Conservation (phyloP, 2,797 vertebrate genomes). For the Columba guinea region DNA sequence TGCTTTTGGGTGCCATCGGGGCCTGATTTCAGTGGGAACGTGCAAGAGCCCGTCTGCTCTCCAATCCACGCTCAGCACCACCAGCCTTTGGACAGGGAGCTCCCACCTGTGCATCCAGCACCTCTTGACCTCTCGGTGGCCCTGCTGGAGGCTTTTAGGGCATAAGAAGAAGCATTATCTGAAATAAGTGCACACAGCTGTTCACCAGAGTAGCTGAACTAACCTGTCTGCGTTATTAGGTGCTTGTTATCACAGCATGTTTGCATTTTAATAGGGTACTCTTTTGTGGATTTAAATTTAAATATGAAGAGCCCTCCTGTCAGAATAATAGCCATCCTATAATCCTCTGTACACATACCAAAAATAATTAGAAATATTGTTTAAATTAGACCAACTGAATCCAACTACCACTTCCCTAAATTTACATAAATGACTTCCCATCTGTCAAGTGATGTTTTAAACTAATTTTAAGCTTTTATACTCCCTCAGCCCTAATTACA, state of each 20-base stretch:
- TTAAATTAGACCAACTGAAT: constrained; percentile 55
- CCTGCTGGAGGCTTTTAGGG: neutral
- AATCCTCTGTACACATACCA: constrained; percentile 21
- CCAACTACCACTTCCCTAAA: constrained; percentile 46
- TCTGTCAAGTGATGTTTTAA: constrained; percentile 56
- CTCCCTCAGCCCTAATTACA: constrained; percentile 21
- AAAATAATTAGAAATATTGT: constrained; percentile 31
- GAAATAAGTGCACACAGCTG: neutral
- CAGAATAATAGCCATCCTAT: constrained; percentile 14
- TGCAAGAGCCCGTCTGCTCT: neutral
- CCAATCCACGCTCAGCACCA: neutral
- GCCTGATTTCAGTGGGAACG: neutral
- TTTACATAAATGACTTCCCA: constrained; percentile 55
- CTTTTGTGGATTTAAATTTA: constrained; percentile 30
- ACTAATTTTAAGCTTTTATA: constrained; percentile 34
- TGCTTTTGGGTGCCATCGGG: neutral
- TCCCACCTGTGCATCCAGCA: neutral
- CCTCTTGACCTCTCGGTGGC: neutral
- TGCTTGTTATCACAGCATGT: constrained; percentile 43
- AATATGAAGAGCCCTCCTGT: constrained; percentile 34
- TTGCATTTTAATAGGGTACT: constrained; percentile 24
- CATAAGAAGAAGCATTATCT: neutral
- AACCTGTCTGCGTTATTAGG: neutral
- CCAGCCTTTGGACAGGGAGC: neutral
- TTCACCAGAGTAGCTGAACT: neutral